These are phyloP conservation scores for Sphinx pinastri DNA, from an alignment of 2,888 invertebrate genomes.

Conservation along the genomic window DNA sequence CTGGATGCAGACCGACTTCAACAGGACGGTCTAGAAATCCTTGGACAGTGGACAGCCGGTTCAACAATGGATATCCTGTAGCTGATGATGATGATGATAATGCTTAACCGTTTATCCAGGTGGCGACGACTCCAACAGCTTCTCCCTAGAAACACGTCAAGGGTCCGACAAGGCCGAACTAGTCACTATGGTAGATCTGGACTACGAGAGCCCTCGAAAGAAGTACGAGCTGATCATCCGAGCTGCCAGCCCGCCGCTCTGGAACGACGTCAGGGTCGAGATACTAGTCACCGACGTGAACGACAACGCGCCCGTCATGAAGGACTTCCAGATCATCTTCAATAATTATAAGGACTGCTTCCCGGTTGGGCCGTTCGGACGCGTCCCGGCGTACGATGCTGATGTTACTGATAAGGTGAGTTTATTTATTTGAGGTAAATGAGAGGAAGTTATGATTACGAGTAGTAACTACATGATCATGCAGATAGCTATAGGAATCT, in stretches of 20 bases:
- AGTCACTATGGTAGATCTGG: conserved; percentile 94
- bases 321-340: conserved; percentile 96
- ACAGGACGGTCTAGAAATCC: too few species aligned
- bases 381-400: conserved; percentile 96
- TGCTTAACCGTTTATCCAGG: conserved; percentile 58
- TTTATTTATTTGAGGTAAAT: conserved; percentile 11
- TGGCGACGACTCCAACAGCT: conserved; percentile 94
- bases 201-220: conserved; percentile 97
- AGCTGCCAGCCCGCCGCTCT: conserved; percentile 94
- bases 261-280: conserved; percentile 94
- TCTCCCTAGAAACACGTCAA: conserved; percentile 91
- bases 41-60: too few species aligned
- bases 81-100: too few species aligned
- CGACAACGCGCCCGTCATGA: conserved; percentile 96
- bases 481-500: too few species aligned
- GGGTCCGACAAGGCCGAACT: conserved; percentile 94
- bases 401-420: conserved; percentile 93
- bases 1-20: too few species aligned
- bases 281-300: conserved; percentile 96
- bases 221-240: conserved; percentile 94
- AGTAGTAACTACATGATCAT: too few species aligned
- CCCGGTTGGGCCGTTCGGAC: conserved; percentile 95
- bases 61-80: too few species aligned
- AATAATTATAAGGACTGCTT: conserved; percentile 98
- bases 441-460: too few species aligned